Percentiles rank a stretch among this genome's conserved stretches.
These are phyloP conservation scores for Pelodytes ibericus DNA, from an alignment of 2,797 vertebrate species.

Conservation along the genomic window DNA sequence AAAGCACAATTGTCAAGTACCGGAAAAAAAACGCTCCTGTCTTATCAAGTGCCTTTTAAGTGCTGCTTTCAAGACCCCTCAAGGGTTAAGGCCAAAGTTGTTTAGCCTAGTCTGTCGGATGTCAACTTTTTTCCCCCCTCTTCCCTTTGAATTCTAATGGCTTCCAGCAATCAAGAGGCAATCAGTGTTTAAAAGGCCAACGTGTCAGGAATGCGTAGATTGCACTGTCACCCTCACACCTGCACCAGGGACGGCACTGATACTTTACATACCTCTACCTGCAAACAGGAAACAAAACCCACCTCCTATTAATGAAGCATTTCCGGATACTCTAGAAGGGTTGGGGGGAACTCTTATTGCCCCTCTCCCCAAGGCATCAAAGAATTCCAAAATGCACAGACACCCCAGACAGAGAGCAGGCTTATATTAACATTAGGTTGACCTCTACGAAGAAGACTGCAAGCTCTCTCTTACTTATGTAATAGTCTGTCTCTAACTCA, in stretches of 20 bases:
- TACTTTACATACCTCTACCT: conserved; percentile 76
- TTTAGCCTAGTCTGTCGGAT: conserved; percentile 67
- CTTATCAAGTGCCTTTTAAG: conserved; percentile 66
- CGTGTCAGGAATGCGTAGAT: conserved; percentile 71
- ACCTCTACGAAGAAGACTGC: too few species aligned
- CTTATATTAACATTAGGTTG: too few species aligned
- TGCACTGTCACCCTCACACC: conserved; percentile 71
- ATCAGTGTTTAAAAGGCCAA: conserved; percentile 60
- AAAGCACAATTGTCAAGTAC: conserved; percentile 59
- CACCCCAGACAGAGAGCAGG: too few species aligned
- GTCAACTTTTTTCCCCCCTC: conserved; percentile 58
- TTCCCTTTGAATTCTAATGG: conserved; percentile 67
- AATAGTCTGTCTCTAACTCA: too few species aligned
- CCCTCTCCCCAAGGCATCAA: neutral
- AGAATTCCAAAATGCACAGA: too few species aligned
- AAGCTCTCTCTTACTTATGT: too few species aligned
- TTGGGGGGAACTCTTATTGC: too few species aligned
- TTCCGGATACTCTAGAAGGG: conserved; percentile 41
- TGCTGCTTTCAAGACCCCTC: conserved; percentile 54
- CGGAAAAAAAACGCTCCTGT: conserved; percentile 54
- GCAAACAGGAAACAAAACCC: conserved; percentile 76
- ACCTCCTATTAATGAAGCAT: conserved; percentile 9
- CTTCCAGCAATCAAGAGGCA: conserved; percentile 65
- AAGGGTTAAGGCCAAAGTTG: conserved; percentile 72
- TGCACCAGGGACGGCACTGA: conserved; percentile 66